Percentiles rank a stretch among this genome's conserved stretches.
These are phyloP conservation scores for Spea bombifrons DNA, from an alignment of 2,113 vertebrate genomes.

Conservation along the genomic window DNA sequence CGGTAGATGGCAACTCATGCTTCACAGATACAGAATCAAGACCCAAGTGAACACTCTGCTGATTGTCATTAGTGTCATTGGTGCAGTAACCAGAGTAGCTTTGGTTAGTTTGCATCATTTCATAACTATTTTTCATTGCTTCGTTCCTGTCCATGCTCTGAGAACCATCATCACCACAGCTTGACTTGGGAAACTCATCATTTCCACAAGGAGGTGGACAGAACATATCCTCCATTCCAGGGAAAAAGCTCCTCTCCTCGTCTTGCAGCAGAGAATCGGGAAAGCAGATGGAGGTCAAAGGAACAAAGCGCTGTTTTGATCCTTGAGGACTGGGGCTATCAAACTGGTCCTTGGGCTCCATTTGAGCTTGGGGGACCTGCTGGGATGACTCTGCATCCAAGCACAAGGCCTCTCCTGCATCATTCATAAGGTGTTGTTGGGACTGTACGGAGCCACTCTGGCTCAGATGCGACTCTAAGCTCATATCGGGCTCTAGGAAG, in stretches of 20 bases:
- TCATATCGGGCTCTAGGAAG: conserved; percentile 57
- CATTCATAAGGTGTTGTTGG: conserved; percentile 53
- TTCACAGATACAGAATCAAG: conserved; percentile 79
- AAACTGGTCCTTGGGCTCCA: conserved; percentile 75
- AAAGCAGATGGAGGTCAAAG: conserved; percentile 91
- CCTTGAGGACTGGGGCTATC: conserved; percentile 78
- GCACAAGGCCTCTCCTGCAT: conserved; percentile 34
- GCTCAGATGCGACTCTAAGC: conserved; percentile 57
- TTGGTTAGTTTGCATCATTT: conserved; percentile 73
- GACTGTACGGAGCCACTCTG: conserved; percentile 54
- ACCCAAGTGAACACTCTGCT: conserved; percentile 70
- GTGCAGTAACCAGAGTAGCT: conserved; percentile 72
- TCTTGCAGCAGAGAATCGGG: conserved; percentile 89
- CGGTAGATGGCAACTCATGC: conserved; percentile 86
- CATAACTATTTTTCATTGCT: conserved; percentile 60
- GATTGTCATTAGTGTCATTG: conserved; percentile 60
- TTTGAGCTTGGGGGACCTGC: conserved; percentile 50
- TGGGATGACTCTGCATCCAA: conserved; percentile 56
- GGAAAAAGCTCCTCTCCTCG: conserved; percentile 87
- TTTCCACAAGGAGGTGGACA: conserved; percentile 61
- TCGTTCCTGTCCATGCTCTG: conserved; percentile 59
- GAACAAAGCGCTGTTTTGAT: conserved; percentile 79
- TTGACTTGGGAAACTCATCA: conserved; percentile 80
- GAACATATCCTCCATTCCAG: conserved; percentile 96
- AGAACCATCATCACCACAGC: conserved; percentile 69